These are phyloP conservation scores for Sebastes matsubarae DNA, from an alignment of 2,797 vertebrate genomes.

Conservation along the genomic window DNA sequence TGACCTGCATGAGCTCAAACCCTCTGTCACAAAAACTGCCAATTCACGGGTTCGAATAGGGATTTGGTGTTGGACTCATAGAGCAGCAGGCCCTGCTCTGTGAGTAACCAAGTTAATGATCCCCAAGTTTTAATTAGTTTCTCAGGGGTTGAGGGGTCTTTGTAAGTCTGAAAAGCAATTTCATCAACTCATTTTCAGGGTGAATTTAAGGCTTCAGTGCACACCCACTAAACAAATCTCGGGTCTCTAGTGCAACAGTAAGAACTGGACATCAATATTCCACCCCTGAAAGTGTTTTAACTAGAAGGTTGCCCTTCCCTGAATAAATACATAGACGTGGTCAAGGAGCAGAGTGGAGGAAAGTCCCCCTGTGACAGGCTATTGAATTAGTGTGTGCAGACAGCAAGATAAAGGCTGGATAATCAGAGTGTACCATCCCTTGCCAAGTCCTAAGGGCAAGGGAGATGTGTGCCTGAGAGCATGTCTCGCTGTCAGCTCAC, in stretches of 20 bases:
- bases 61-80: background rate
- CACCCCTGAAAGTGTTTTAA: background rate
- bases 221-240: background rate
- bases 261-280: background rate
- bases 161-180: background rate
- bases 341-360: background rate
- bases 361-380: background rate
- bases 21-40: background rate
- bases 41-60: background rate
- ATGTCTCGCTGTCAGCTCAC: constrained; percentile 62
- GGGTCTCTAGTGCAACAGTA: background rate
- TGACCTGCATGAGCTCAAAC: constrained; percentile 1
- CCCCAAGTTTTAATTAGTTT: constrained; percentile 9
- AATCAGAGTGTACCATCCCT: background rate
- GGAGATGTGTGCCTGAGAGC: background rate
- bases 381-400: background rate
- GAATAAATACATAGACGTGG: background rate
- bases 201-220: background rate
- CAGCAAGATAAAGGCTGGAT: background rate
- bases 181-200: background rate
- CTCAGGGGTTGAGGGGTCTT: background rate
- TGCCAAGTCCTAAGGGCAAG: background rate
- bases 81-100: background rate
- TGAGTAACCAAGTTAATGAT: background rate
- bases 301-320: background rate